phyloP scores from a whole-genome alignment of 2,888 invertebrate genomes.

The Bellardia bayeri region DNA sequence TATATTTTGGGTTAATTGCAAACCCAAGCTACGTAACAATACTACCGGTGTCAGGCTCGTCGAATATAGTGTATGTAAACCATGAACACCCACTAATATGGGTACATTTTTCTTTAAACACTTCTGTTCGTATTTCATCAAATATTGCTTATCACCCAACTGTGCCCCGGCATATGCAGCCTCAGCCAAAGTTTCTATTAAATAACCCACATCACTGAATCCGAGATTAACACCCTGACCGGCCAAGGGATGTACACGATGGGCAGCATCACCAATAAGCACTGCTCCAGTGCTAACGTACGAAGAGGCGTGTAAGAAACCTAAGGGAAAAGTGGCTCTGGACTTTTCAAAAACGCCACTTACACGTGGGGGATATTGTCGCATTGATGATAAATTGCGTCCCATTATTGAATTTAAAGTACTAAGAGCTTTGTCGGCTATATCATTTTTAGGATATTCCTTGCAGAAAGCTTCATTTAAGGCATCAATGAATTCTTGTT shows the following conservation, averaged over 20 bases:
- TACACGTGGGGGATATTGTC: slow-evolving; percentile 83
- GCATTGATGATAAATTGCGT: slow-evolving; percentile 79
- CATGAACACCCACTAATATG: slow-evolving; percentile 94
- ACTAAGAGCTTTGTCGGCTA: slow-evolving; percentile 84
- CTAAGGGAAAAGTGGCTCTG: slow-evolving; percentile 95
- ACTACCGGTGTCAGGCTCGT: slow-evolving; percentile 90
- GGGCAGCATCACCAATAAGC: slow-evolving; percentile 95
- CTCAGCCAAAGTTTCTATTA: slow-evolving; percentile 89
- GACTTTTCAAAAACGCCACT: slow-evolving; percentile 80
- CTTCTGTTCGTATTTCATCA: slow-evolving; percentile 92
- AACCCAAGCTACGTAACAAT: slow-evolving; percentile 91
- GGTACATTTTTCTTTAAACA: slow-evolving; percentile 95
- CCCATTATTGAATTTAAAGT: slow-evolving; percentile 85
- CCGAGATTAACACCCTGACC: slow-evolving; percentile 99
- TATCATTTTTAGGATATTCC: slow-evolving; percentile 80
- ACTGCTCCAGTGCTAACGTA: slow-evolving; percentile 93
- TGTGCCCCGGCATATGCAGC: slow-evolving; percentile 90
- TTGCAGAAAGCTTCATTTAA: slow-evolving; percentile 91
- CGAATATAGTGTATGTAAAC: slow-evolving; percentile 92
- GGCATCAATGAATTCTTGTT: slow-evolving; percentile 93
- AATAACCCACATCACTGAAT: slow-evolving; percentile 93
- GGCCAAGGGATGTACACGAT: slow-evolving; percentile 97
- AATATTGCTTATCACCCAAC: slow-evolving; percentile 88
- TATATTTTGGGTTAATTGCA: slow-evolving; percentile 92
- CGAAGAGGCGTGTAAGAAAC: slow-evolving; percentile 94